A percentile compares a stretch with the other conserved stretches of the same genome.
Conservation (phyloP, 2,113 vertebrate species). For the Prolemur simus region DNA sequence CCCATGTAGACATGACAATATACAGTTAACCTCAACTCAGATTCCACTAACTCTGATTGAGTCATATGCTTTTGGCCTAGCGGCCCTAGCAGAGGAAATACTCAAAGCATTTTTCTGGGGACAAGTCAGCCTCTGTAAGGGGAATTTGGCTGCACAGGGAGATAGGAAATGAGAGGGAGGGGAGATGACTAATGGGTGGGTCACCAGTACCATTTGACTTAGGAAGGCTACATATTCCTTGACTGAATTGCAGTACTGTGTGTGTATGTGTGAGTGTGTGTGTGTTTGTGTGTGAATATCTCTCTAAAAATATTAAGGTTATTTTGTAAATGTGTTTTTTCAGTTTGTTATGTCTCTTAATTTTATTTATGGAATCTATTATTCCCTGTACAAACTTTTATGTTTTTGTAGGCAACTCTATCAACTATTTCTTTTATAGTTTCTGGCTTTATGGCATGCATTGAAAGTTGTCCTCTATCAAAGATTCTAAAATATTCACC, state of each 20-base stretch:
- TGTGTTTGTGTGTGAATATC: not conserved
- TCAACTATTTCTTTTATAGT: not conserved
- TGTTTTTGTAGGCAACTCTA: not conserved
- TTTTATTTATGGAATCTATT: constrained; percentile 24
- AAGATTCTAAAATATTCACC: constrained; percentile 59
- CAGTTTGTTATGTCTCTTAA: not conserved
- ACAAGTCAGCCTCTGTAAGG: not conserved
- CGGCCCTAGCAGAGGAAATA: not conserved
- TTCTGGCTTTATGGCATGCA: not conserved
- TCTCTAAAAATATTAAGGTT: not conserved
- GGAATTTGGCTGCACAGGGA: not conserved
- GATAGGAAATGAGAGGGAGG: not conserved
- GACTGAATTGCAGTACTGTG: not conserved
- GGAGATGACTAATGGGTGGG: not conserved
- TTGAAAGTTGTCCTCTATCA: constrained; percentile 39
- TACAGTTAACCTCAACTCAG: not conserved
- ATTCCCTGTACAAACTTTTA: not conserved
- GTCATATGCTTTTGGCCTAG: not conserved
- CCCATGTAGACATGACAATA: not conserved
- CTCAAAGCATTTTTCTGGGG: not conserved
- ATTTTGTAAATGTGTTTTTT: not conserved
- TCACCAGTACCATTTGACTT: not conserved
- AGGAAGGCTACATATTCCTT: not conserved
- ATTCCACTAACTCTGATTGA: not conserved
- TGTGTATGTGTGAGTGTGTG: not conserved